Evolutionary conservation across 2,888 invertebrate genomes (phyloP), one percentile per base, ranked within the genome.

Genomic region (Orchesellides sinensis): DNA sequence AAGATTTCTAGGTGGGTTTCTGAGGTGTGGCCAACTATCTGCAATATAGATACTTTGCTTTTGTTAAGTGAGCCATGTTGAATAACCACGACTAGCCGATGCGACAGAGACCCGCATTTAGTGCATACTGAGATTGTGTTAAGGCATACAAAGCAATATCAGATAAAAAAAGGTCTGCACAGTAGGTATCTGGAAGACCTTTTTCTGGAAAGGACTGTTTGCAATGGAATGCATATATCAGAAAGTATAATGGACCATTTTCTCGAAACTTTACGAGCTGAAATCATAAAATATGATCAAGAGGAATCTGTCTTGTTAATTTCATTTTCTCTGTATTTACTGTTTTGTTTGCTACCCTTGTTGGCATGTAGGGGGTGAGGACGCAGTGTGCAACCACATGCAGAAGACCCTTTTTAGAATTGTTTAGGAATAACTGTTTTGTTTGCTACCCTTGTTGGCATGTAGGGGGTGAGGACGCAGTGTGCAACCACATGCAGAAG

Each of bases 261-360:
- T 84, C 79, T 79, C 77, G 77, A 84, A 73, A 70, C 70, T 82
- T 82, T 84, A 83, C 74, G 85, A 83, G 59, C 70, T 72, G 68
- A 83, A 84, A 83, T 84, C 83, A 83, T 84, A 87, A 87, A 87
- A 87, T 84, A 84, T 85, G n/a, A 84, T 83, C 75, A 69, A 73
- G 61, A 82, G 80, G 70, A 69, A 81, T 69, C 45, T 73, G 49
- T 35, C 74, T 85, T 82, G 85, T 87, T 86, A 85, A 85, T 86
- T 85, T 80, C 80, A 81, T 79, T 65, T 81, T 66, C 69, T 68
- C 78, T 75, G 25, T 73, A 56, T 65, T 72, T 72, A 54, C 56
- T 29, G 21, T 78, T 68, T 78, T 65, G 54, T 49, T 80, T 56
- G 45, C 54, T 77, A 61, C 56, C 72, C 66, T 70, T 66, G 54